These are phyloP conservation scores for Mastomys coucha DNA, from an alignment of 2,113 vertebrate species.

Conservation along the genomic window DNA sequence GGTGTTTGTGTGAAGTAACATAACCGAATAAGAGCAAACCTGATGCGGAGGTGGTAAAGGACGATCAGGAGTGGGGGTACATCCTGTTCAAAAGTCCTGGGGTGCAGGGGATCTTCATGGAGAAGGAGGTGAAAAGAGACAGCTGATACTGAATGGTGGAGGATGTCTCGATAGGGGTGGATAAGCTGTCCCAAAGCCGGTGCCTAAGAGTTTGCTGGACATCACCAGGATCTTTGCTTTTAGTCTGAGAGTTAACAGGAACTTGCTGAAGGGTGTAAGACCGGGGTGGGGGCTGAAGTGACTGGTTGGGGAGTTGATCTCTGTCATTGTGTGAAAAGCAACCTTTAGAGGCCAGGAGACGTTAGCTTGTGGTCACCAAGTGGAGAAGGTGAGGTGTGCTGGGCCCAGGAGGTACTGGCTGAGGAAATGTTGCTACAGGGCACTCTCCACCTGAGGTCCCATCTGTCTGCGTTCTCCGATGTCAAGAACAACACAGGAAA, in stretches of 20 bases:
- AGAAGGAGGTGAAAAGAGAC: not conserved
- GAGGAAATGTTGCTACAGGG: not conserved
- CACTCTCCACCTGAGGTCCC: not conserved
- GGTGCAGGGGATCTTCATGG: not conserved
- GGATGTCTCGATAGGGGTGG: fast-evolving
- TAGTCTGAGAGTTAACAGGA: not conserved
- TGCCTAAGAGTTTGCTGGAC: fast-evolving
- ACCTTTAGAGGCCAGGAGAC: too few species aligned
- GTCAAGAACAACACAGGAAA: not conserved
- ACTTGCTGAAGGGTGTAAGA: fast-evolving
- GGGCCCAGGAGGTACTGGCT: fast-evolving
- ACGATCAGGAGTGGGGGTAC: not conserved
- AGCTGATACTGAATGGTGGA: too few species aligned
- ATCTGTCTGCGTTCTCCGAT: not conserved
- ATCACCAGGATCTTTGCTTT: fast-evolving
- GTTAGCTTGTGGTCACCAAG: too few species aligned
- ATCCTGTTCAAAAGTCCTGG: not conserved
- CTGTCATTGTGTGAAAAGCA: not conserved
- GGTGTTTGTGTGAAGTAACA: not conserved
- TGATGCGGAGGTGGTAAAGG: not conserved
- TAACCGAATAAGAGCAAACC: not conserved
- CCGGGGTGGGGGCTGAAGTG: fast-evolving
- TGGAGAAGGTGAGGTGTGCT: fast-evolving
- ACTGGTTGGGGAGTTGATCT: too few species aligned
- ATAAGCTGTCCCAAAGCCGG: not conserved